phyloP scores from a whole-genome alignment of 2,888 invertebrate species.

The Iphiclides podalirius region DNA sequence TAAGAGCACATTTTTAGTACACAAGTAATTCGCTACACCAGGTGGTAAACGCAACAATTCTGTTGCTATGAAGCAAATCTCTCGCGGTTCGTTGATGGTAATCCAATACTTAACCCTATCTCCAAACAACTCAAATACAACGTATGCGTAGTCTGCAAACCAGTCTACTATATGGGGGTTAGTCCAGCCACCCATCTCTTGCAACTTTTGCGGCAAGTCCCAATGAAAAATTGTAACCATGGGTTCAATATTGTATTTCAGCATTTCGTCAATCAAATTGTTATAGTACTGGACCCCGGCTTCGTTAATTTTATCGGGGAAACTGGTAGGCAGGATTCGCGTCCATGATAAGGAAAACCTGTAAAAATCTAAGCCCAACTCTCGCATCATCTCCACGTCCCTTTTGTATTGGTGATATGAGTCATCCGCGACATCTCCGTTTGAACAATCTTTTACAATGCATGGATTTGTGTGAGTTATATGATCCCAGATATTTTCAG shows the following conservation, averaged over 20 bases:
- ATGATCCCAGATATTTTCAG: constrained; percentile 80
- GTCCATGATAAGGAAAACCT: constrained; percentile 83
- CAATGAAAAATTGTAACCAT: constrained; percentile 35
- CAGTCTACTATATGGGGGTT: constrained; percentile 59
- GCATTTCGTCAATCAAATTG: constrained; percentile 73
- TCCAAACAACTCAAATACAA: constrained; percentile 57
- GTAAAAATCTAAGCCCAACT: constrained; percentile 74
- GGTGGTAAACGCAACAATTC: not conserved
- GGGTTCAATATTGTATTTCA: constrained; percentile 73
- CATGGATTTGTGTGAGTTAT: constrained; percentile 63
- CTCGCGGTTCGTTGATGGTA: constrained; percentile 15
- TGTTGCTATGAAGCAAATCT: constrained; percentile 6
- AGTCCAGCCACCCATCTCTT: constrained; percentile 43
- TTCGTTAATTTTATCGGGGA: constrained; percentile 74
- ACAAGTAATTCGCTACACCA: constrained; percentile 65
- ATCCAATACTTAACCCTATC: constrained; percentile 52
- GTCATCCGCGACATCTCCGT: constrained; percentile 77
- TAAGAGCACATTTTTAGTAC: constrained; percentile 59
- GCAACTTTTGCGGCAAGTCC: constrained; percentile 34
- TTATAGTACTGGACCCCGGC: constrained; percentile 49
- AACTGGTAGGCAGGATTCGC: constrained; percentile 81
- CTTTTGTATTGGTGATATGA: constrained; percentile 82
- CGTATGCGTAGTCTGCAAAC: constrained; percentile 62
- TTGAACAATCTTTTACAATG: constrained; percentile 66
- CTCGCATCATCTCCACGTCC: constrained; percentile 63